Evolutionary conservation across 2,888 invertebrate genomes (phyloP).

Genomic region (Scaptomyza flava): DNA sequence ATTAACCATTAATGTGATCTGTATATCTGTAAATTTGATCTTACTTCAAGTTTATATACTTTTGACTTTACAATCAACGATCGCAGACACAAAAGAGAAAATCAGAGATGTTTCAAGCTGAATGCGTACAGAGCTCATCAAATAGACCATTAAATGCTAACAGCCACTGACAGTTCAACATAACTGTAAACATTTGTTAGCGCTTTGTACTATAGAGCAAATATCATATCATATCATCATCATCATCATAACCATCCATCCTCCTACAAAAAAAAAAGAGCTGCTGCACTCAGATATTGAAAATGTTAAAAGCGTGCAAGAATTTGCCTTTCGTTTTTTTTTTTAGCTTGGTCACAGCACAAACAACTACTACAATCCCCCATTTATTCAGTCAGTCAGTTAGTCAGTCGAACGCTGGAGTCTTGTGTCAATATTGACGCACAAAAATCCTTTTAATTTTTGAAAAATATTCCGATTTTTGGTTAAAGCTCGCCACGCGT

Average conservation of each 20-base stretch:
- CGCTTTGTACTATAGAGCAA: slow-evolving; percentile 20
- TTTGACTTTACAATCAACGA: too few relatives aligned
- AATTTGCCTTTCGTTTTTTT: slow-evolving; percentile 43
- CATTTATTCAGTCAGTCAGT: slow-evolving; percentile 10
- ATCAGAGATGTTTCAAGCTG: slow-evolving; percentile 10
- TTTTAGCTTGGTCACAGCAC: slow-evolving; percentile 19
- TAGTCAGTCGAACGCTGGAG: slow-evolving; percentile 42
- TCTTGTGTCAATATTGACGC: slow-evolving; percentile 74
- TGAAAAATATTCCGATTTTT: slow-evolving; percentile 67
- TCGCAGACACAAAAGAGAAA: too few relatives aligned
- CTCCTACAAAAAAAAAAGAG: slow-evolving; percentile 1
- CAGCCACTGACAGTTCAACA: slow-evolving; percentile 11
- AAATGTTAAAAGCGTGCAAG: slow-evolving; percentile 27
- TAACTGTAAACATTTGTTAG: slow-evolving; percentile 30
- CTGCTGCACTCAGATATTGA: slow-evolving; percentile 44
- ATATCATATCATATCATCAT: slow-evolving; percentile 38
- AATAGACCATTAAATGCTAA: slow-evolving; percentile 37
- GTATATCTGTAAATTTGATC: background rate
- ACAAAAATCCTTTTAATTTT: slow-evolving; percentile 78
- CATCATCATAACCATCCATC: slow-evolving; percentile 2
- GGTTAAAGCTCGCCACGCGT: slow-evolving; percentile 38
- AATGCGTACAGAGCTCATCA: slow-evolving; percentile 16
- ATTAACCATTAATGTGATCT: background rate
- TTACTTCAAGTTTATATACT: too few relatives aligned
- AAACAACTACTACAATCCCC: slow-evolving; percentile 25